Evolutionary conservation across 2,797 vertebrate genomes (phyloP), one percentile per base, ranked within the genome.

Genomic region (Pantherophis vulpinus): DNA sequence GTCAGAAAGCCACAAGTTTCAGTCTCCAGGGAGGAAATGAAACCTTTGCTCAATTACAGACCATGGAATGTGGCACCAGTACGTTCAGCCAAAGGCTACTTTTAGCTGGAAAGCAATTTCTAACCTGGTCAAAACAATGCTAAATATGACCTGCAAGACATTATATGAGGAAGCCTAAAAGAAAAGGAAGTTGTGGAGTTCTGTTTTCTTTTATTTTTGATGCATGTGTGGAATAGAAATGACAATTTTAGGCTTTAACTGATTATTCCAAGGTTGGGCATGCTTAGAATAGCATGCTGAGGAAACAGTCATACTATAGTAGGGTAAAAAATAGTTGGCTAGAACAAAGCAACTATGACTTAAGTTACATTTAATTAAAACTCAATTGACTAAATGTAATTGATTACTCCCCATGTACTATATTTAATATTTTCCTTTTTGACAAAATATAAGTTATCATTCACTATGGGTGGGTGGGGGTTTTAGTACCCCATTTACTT

Each of bases 1-100:
- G 70, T 86, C 59, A 42, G 37, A 16, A 37, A 86, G 70, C 32
- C n/a, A 88, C n/a, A 83, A 87, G 23, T 59, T 90, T 90, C 55
- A 61, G 66, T 87, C 89, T 61, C n/a, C 61, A 90, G 4, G 56
- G 55, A 88, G 86, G 56, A 90, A 90, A 87, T 55, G 63, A 92
- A 88, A 83, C 86, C 70, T 83, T 94, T 88, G 61, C 42, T 74
- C 79, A 89, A 59, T 0, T 54, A 61, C 83, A 94, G 92, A 83
- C 1, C 51, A 86, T 87, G 61, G 61, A 14, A 18, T 25, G 59
- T 89, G 88, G 58, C 83, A 32, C 42, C 74, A 83, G 90, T 59
- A 54, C 12, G 91, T 87, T 79, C 95, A 0, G 0, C 14, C 60
- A 70, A 91, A 83, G 92, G 87, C 10, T 9, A 18, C 87, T 91